Conservation (phyloP, 2,797 vertebrate genomes). For the Carduelis carduelis region DNA sequence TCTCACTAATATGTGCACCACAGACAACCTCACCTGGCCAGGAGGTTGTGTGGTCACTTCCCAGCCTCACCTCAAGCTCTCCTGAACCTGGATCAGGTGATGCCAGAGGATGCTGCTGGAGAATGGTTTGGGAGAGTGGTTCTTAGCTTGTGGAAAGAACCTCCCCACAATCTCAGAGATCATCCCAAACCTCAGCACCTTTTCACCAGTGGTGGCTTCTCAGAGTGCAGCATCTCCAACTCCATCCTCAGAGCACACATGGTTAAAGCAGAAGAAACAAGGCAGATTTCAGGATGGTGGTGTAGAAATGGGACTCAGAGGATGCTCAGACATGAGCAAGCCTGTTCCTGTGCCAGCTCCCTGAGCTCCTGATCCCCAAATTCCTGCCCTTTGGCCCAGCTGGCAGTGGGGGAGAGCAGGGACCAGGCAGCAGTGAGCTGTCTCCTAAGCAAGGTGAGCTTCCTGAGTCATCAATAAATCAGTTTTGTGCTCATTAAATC, state of each 20-base stretch:
- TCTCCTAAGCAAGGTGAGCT: neutral
- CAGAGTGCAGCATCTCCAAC: neutral
- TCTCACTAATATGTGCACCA: neutral
- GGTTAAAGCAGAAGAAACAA: neutral
- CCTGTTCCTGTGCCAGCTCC: neutral
- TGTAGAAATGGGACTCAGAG: neutral
- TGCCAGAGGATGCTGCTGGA: neutral
- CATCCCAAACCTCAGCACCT: neutral
- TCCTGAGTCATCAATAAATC: constrained; percentile 51
- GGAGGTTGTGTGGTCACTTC: accelerated
- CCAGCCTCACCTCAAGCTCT: accelerated
- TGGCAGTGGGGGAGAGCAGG: neutral
- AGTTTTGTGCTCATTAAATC: constrained; percentile 31
- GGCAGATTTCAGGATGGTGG: neutral
- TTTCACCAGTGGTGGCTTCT: neutral
- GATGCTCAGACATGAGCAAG: neutral
- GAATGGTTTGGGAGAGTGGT: neutral
- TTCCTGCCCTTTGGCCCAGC: neutral
- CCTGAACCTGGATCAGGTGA: accelerated
- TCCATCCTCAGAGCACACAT: neutral
- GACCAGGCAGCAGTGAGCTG: neutral
- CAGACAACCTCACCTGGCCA: neutral
- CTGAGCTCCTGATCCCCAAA: neutral
- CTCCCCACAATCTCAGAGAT: neutral
- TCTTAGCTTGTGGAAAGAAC: neutral